Base-by-base conservation (phyloP, 2,888 invertebrate genomes). In the Cerceris rybyensis region DNA sequence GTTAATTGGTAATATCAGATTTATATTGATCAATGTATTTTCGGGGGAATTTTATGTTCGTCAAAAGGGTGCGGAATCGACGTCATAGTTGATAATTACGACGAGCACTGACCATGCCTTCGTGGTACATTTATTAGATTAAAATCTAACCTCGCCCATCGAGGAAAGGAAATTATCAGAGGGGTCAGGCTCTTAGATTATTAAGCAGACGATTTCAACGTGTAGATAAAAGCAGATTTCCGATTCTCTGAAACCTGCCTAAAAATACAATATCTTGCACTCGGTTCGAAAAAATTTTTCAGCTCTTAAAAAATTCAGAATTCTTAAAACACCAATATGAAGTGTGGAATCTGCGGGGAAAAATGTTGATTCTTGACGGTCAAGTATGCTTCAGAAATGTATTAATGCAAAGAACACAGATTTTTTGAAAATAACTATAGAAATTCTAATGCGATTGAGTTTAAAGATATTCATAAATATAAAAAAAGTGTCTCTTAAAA, bases 121-220 rank as follows among this genome's bases (percentile, higher is more conserved):
- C 76, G 60, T 39, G 73, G 77, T 74, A 71, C 81, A 75, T 81
- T 85, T 83, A 80, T 81, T 85, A 81, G 83, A 85, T 85, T 85
- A 79, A 60, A 69, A 85, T 85, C 85, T 79, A 74, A 73, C 85
- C 85, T 71, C 63, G 61, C 69, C 69, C 69, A 65, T 11, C 41
- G 46, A 55, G 63, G 55, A 39, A 59, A 76, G 78, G 78, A 81
- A 80, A 81, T 85, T 78, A 83, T 80, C 72, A 75, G 70, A 52
- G 64, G 73, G 79, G 70, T 83, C 75, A 79, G 67, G 68, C 81
- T 71, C 70, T 78, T 71, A 64, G 74, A 80, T 80, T 75, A 82
- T 78, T 75, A 81, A 78, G 52, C 54, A 69, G 69, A 68, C 59
- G 70, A 66, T 75, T 70, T 39, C 66, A 55, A 11, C 54, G 41